phyloP scores from a whole-genome alignment of 1,140 invertebrate genomes.

The Batillaria attramentaria region DNA sequence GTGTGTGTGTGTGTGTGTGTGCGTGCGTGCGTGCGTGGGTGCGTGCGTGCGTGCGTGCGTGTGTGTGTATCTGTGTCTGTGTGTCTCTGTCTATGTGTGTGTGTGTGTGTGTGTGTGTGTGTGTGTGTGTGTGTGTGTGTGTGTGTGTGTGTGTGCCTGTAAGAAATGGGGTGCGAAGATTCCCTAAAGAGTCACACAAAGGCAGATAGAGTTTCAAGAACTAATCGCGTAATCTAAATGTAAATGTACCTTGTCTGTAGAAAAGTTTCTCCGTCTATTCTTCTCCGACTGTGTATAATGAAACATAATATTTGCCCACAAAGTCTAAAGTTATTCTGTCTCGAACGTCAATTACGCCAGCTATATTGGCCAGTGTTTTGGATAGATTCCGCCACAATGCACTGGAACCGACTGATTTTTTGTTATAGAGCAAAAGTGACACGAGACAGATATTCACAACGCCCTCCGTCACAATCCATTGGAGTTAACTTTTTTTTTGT shows the following conservation, averaged over 20 bases:
- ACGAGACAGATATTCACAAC: too few relatives aligned
- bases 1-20: constrained; percentile 14
- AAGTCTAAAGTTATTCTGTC: neutral
- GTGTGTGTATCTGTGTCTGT: constrained; percentile 2
- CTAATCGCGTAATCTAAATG: too few relatives aligned
- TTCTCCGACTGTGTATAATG: neutral
- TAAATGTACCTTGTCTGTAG: too few relatives aligned
- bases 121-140: neutral
- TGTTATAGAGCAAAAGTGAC: too few relatives aligned
- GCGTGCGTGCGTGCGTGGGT: neutral
- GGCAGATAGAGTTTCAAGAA: neutral
- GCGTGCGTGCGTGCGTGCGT: constrained; percentile 4
- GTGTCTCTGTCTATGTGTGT: constrained; percentile 6
- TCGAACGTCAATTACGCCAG: too few relatives aligned
- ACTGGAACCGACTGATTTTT: too few relatives aligned
- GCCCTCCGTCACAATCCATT: too few relatives aligned
- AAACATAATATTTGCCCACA: neutral
- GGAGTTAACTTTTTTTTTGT: too few relatives aligned
- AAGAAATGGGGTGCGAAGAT: too few relatives aligned
- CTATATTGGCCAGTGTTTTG: too few relatives aligned
- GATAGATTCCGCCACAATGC: too few relatives aligned
- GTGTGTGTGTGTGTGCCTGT: neutral
- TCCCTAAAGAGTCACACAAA: neutral
- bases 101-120: constrained; percentile 16
- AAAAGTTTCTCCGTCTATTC: neutral